phyloP scores from a whole-genome alignment of 2,113 vertebrate genomes.

The Acanthochromis polyacanthus region DNA sequence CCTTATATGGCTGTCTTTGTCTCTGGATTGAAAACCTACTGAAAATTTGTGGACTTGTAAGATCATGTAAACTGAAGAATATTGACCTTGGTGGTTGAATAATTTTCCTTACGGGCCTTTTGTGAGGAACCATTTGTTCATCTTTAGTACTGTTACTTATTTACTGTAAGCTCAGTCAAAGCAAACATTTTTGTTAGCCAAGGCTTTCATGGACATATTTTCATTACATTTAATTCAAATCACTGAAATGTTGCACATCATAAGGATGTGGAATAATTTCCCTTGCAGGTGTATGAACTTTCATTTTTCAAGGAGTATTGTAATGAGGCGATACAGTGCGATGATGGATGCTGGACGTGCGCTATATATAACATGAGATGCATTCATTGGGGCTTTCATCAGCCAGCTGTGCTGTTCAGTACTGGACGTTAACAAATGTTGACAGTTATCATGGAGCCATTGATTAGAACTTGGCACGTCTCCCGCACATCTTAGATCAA shows the following conservation, averaged over 20 bases:
- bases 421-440: neutral
- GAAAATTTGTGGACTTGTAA: no score
- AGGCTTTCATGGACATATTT: neutral
- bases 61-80: no score
- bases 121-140: no score
- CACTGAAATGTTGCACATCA: neutral
- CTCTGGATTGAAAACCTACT: no score
- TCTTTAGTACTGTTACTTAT: no score
- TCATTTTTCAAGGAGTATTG: conserved; percentile 24
- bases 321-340: conserved; percentile 13
- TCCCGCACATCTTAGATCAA: neutral
- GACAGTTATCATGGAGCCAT: neutral
- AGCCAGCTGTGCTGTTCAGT: conserved; percentile 4
- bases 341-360: neutral
- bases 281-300: neutral
- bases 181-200: neutral
- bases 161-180: no score
- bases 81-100: no score
- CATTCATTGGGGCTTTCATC: conserved; percentile 1
- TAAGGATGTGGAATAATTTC: neutral
- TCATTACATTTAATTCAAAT: neutral
- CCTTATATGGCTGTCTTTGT: no score
- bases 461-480: neutral
- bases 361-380: conserved; percentile 9
- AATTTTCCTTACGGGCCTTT: no score